Percentiles rank a stretch among this genome's conserved stretches.
Conservation (phyloP, 1,140 invertebrate genomes). For the Drosophila pruinosa region DNA sequence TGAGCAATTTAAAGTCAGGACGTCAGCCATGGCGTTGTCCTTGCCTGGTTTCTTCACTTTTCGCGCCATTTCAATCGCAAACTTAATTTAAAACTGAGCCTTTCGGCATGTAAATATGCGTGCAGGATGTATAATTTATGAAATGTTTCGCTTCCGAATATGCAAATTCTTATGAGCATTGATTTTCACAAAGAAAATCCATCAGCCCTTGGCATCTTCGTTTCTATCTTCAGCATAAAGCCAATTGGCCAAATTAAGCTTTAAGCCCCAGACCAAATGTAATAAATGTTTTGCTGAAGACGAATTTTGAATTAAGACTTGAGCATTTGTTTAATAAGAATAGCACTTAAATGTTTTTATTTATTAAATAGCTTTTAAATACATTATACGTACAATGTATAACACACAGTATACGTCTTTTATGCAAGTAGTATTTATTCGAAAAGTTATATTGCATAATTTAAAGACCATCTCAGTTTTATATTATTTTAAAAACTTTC, state of each 20-base stretch:
- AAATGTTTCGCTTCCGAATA: conserved; percentile 26
- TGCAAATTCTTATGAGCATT: conserved; percentile 61
- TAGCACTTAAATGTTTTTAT: too few species aligned
- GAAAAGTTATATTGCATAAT: too few species aligned
- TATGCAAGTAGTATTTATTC: too few species aligned
- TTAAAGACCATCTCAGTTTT: too few species aligned
- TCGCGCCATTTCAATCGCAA: conserved; percentile 71
- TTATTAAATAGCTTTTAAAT: too few species aligned
- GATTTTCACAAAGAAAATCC: conserved; percentile 33
- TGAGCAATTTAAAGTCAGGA: conserved; percentile 71
- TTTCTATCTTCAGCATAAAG: neutral
- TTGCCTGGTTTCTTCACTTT: conserved; percentile 27
- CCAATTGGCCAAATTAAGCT: neutral
- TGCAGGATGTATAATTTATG: conserved; percentile 59
- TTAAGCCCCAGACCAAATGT: neutral
- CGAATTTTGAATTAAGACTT: too few species aligned
- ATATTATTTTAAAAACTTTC: too few species aligned
- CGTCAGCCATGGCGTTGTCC: neutral
- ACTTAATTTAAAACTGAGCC: conserved; percentile 70
- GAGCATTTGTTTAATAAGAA: too few species aligned
- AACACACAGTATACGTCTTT: too few species aligned
- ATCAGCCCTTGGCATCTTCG: neutral
- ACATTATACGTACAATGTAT: too few species aligned
- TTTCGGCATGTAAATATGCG: conserved; percentile 57
- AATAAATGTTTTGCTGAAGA: neutral